Evolutionary conservation across 1,140 invertebrate genomes (phyloP).

Genomic region (Tachypleus tridentatus): DNA sequence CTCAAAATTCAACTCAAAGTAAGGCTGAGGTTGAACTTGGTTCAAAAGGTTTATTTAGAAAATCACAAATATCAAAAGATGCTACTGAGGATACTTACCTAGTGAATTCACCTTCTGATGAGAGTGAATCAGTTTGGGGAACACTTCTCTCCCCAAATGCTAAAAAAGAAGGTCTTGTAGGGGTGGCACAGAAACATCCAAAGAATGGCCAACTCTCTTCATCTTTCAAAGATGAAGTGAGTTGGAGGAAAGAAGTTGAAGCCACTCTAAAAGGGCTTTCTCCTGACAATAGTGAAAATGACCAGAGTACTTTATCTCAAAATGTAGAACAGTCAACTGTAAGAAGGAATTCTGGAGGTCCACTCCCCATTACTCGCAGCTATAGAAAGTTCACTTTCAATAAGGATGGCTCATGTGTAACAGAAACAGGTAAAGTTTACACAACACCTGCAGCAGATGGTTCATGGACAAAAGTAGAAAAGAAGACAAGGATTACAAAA

Average conservation of each 20-base stretch:
- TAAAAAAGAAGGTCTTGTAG: not conserved
- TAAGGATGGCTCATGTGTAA: slow-evolving; percentile 27
- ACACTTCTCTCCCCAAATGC: not conserved
- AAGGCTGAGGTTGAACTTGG: slow-evolving; percentile 19
- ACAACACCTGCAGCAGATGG: slow-evolving; percentile 23
- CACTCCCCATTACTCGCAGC: slow-evolving; percentile 24
- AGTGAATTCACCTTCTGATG: no score
- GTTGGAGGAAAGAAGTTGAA: slow-evolving; percentile 18
- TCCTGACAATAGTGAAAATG: slow-evolving; percentile 11
- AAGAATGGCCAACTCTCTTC: slow-evolving; percentile 6
- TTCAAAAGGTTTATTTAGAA: not conserved
- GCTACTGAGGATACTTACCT: no score
- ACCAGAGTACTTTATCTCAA: slow-evolving; percentile 7
- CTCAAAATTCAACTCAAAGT: not conserved
- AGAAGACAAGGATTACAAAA: slow-evolving; percentile 26
- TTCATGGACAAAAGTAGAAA: slow-evolving; percentile 24
- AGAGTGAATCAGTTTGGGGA: slow-evolving; percentile 13
- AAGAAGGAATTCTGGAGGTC: slow-evolving; percentile 3
- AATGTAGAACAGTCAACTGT: slow-evolving; percentile 2
- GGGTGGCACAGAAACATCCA: not conserved
- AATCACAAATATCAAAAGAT: no score
- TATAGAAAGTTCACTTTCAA: slow-evolving; percentile 28
- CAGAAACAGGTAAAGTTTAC: slow-evolving; percentile 27
- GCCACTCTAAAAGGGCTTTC: slow-evolving; percentile 18
- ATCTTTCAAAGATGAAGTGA: slow-evolving; percentile 15